Percentiles rank a stretch among this genome's conserved stretches.
Conservation (phyloP, 2,888 invertebrate genomes). For the Aphelenchoides bicaudatus region DNA sequence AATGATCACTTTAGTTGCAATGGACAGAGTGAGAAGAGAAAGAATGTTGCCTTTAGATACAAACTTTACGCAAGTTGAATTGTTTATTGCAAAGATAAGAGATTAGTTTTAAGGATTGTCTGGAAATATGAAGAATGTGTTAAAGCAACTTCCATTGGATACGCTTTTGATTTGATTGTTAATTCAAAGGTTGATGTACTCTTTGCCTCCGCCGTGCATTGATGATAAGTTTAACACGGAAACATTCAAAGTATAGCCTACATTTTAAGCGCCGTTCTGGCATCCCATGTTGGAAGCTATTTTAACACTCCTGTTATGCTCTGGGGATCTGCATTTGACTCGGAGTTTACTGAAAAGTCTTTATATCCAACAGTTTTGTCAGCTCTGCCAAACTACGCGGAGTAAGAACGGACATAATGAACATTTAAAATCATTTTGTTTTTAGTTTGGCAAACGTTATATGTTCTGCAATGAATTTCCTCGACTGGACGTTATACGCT, state of each 20-base stretch:
- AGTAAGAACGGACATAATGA: too few species aligned
- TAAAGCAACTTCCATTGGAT: neutral
- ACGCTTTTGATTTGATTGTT: neutral
- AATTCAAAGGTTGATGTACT: neutral
- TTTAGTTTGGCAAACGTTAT: slow-evolving; percentile 4
- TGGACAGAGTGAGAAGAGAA: slow-evolving; percentile 10
- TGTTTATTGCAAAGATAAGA: neutral
- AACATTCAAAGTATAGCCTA: too few species aligned
- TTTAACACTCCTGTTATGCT: slow-evolving; percentile 32
- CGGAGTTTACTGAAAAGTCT: slow-evolving; percentile 14
- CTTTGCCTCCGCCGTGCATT: too few species aligned
- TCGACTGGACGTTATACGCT: slow-evolving; percentile 4
- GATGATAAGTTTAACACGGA: too few species aligned
- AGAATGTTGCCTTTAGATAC: neutral
- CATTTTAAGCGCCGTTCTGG: slow-evolving; percentile 20
- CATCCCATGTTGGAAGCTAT: slow-evolving; percentile 28
- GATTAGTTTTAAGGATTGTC: neutral
- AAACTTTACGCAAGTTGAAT: slow-evolving; percentile 2
- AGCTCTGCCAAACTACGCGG: slow-evolving; percentile 22
- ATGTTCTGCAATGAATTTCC: neutral
- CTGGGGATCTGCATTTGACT: slow-evolving; percentile 34
- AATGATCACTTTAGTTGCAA: too few species aligned
- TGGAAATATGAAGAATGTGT: slow-evolving; percentile 8
- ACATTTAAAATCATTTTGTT: too few species aligned
- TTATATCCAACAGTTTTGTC: slow-evolving; percentile 22